Evolutionary conservation across 2,113 vertebrate genomes (phyloP).

Genomic region (Lepidothrix coronata): DNA sequence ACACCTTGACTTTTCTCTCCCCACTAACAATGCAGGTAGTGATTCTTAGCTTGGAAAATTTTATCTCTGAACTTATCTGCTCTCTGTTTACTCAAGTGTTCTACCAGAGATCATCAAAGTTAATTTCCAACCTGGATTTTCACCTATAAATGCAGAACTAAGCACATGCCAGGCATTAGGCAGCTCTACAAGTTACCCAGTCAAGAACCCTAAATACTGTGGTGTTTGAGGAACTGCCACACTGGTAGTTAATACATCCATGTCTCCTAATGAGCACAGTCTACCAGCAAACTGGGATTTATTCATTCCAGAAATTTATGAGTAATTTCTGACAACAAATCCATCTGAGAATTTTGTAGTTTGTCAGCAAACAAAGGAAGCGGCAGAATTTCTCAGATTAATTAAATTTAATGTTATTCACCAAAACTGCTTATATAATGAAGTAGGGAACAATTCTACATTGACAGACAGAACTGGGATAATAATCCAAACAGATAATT

Average conservation of each 20-base stretch:
- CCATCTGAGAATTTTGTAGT: background rate
- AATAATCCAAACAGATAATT: background rate
- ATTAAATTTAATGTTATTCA: conserved; percentile 10
- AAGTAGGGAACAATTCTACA: background rate
- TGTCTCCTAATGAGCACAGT: background rate
- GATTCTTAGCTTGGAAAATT: background rate
- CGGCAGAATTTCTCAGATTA: background rate
- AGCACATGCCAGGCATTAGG: background rate
- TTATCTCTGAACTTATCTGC: background rate
- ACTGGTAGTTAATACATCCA: background rate
- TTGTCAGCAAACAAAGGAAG: background rate
- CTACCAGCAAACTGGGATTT: background rate
- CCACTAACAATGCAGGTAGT: background rate
- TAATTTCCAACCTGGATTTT: background rate
- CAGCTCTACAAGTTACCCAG: background rate
- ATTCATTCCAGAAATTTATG: background rate
- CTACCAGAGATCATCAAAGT: background rate
- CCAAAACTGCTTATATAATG: background rate
- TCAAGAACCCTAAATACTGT: background rate
- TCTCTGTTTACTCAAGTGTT: background rate
- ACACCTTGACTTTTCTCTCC: background rate
- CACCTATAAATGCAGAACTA: background rate
- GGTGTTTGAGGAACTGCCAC: background rate
- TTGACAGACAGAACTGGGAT: background rate
- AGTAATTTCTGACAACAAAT: conserved; percentile 12